phyloP scores from a whole-genome alignment of 1,140 invertebrate species.

The Monomorium pharaonis region DNA sequence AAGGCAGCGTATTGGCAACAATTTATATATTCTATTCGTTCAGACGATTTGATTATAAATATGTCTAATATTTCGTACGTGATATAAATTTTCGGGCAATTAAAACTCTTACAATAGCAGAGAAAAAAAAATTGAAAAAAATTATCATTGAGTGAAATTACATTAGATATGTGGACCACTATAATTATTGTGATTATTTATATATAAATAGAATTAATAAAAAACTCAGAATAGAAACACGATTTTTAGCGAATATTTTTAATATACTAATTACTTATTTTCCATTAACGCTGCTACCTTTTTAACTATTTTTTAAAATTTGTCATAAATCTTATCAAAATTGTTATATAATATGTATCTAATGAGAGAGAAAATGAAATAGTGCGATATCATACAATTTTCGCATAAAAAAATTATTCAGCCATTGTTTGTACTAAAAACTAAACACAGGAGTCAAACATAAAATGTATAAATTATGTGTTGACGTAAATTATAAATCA shows the following conservation, averaged over 20 bases:
- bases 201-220: background rate
- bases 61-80: background rate
- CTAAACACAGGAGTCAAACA: background rate
- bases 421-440: background rate
- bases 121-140: background rate
- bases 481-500: slow-evolving; percentile 30
- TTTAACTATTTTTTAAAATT: background rate
- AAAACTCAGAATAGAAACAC: background rate
- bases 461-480: background rate
- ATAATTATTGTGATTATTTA: background rate
- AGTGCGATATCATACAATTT: background rate
- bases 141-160: background rate
- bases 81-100: background rate
- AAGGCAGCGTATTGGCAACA: too few relatives aligned
- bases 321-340: background rate
- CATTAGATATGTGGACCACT: background rate
- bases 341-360: too few relatives aligned
- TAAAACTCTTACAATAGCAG: background rate
- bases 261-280: too few relatives aligned
- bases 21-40: background rate
- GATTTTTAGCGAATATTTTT: background rate
- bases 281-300: background rate
- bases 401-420: background rate
- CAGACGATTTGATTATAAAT: background rate
- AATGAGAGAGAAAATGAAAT: too few relatives aligned